These are phyloP conservation scores for Cherax destructor DNA, from an alignment of 1,140 invertebrate species.

Conservation along the genomic window DNA sequence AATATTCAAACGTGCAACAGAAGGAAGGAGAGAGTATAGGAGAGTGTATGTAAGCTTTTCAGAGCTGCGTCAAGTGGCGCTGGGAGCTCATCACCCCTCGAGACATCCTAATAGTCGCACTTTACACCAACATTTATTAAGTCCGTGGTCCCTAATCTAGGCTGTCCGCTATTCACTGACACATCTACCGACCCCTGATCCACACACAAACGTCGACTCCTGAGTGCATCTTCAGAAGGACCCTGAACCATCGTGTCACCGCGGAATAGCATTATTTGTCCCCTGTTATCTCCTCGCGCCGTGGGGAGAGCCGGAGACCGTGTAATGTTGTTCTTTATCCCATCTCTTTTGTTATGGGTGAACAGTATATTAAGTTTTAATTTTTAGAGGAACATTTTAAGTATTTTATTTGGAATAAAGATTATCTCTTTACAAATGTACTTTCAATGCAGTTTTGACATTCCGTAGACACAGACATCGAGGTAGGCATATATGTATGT, in stretches of 20 bases:
- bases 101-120: neutral
- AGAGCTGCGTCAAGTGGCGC: neutral
- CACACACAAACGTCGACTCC: neutral
- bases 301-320: neutral
- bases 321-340: neutral
- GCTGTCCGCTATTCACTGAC: neutral
- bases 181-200: neutral
- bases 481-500: no score
- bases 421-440: no score
- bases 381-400: no score
- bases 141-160: neutral
- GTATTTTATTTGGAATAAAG: no score
- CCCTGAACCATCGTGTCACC: neutral
- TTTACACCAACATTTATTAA: constrained; percentile 3
- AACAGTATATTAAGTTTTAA: no score
- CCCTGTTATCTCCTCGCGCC: neutral
- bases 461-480: no score
- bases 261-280: neutral
- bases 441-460: no score
- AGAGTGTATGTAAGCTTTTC: neutral
- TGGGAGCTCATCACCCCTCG: neutral
- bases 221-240: neutral
- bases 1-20: no score
- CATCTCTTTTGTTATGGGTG: no score
- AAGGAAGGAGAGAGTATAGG: neutral